Evolutionary conservation across 2,113 vertebrate genomes (phyloP), one percentile per base, ranked within the genome.

Genomic region (Ameiurus melas): DNA sequence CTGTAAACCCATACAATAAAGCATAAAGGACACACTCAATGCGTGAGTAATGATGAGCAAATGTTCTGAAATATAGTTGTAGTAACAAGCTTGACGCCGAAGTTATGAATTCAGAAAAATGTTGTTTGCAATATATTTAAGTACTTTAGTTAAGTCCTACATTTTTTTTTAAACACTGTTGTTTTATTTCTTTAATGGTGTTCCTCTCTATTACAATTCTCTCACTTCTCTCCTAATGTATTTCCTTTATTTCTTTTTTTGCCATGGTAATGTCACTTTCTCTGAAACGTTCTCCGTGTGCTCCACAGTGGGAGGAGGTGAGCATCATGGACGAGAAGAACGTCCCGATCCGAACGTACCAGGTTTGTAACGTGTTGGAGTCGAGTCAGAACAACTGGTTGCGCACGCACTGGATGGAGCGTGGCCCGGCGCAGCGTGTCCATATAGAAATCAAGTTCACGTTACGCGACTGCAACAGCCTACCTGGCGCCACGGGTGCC

Each of bases 301-400:
- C 70, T 71, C n/a, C 47, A 88, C 82, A 99, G 98, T 99, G 98
- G 98, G 98, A 99, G 93, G 98, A 99, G 92, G 98, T 99, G 87
- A 99, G 98, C 88, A 99, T 99, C 87, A 99, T 99, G 98, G 98
- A 99, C 88, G 98, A 99, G 93, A 99, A 99, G 94, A 99, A 99
- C 68, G 97, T 97, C 73, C 98, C 98, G 0, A 99, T 99, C 89
- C 96, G 98, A 92, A 99, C 98, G 55, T 99, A 99, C 90, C 98
- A 99, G 92, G 98, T 99, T 92, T 99, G 98, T 92, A 99, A 99
- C 0, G 98, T 99, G 89, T 98, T 99, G 98, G 98, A 99, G 89
- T 94, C 98, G 84, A 99, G 94, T 89, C 98, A 99, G 93, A 99
- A 98, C 92, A 99, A 99, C 85, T 99, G 98, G 98, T 95, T 99